Base-by-base conservation (phyloP, 1,140 invertebrate species). In the Drosophila pruinosa region DNA sequence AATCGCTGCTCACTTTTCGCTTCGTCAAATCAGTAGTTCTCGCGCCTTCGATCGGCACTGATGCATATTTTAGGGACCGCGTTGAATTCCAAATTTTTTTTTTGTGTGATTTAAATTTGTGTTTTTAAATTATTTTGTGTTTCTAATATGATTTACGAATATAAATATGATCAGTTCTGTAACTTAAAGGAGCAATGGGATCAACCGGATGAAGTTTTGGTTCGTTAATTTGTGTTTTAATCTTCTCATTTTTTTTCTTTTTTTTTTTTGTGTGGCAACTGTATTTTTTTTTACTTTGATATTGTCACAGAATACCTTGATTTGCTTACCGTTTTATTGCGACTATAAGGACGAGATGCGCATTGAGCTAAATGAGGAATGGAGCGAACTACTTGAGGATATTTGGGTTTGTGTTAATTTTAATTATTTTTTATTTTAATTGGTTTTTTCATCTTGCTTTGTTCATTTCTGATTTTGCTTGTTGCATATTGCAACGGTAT, bases 351-450 rank as follows among this genome's bases (percentile, higher is more conserved):
- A 31, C 1, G 5, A 62, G 24, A 50, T 85, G 8, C 80, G 80
- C 19, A n/a, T 31, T 2, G 73, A 80, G 12, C 28, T 85, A 1
- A 86, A 81, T 53, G 36, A 41, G 5, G 81, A 85, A 38, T 85
- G 81, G 81, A 19, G 8, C 2, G 0, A 38, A n/a, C 7, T 85
- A 0, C 47, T 74, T 17, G 34, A 61, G n/a, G 73, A 86, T 10
- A 81, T 85, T 65, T 81, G 77, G 81, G 81, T 85, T 7, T 36
- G 81, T 80, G 65, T 34, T 54, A 53, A 14, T 24, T 15, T 52
- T 62, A n/a, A 4, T 28, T 48, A 19, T 26, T 47, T 28, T 8
- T 41, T 45, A 14, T 34, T 28, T 12, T 50, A 0, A 24, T 52
- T 45, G 6, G 3, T 4, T 47, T 14, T 15, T 39, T 10, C n/a